Base-by-base conservation (phyloP, 2,113 vertebrate species). In the Callopanchax toddi region DNA sequence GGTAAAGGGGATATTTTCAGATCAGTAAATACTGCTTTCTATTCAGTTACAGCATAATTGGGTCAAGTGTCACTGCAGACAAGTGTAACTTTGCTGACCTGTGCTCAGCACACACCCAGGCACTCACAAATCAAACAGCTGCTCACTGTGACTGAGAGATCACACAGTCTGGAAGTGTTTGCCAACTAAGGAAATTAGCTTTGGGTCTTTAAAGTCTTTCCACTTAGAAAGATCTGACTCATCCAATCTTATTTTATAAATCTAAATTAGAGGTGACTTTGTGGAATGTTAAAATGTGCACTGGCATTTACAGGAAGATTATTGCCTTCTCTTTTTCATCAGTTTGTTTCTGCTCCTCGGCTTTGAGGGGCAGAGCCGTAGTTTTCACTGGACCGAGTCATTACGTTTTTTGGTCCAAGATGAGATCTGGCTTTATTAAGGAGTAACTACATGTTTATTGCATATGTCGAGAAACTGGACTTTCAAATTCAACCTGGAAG, bases 251-350 rank as follows among this genome's bases (percentile, higher is more conserved):
- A 8, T 79, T 80, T 80, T 74, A 82, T 80, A 68, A 82, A 86
- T 83, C 82, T 73, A 64, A 87, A 82, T 82, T 78, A 69, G 78
- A 83, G 81, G 86, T 85, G 85, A 90, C 85, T 86, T 87, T 87
- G 83, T 53, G n/a, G 59, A 21, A 67, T 45, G 78, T 71, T 78
- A 73, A 81, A 86, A 50, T 64, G 74, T 70, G 57, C 79, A 61
- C 64, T 76, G 76, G 77, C 79, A 56, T 83, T 77, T 74, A 69
- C 40, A 73, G 70, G 66, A 51, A 74, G 67, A 81, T 81, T 83
- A 78, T 71, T 55, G 58, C 56, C 11, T 50, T 52, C 34, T 61
- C 42, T 36, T 15, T 25, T 37, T 21, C 39, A 32, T 40, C 7
- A 51, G 76, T 63, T 68, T 46, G 43, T 36, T 29, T 20, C 56